Percentiles rank a stretch among this genome's conserved stretches.
Conservation (phyloP, 2,888 invertebrate species). For the Seira musarum region DNA sequence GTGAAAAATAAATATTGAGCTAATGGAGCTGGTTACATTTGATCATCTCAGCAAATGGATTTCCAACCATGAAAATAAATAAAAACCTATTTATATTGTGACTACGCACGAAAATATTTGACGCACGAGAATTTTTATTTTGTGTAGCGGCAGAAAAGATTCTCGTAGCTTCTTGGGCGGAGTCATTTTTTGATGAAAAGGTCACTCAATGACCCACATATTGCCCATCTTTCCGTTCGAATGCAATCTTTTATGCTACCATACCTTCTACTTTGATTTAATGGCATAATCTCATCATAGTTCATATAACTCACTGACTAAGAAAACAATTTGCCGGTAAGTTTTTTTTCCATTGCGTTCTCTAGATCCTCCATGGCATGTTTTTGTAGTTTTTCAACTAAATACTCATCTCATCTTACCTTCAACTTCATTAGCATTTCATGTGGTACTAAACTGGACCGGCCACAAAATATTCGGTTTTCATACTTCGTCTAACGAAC, state of each 20-base stretch:
- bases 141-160: too few relatives aligned
- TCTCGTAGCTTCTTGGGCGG: slow-evolving; percentile 21
- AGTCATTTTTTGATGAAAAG: slow-evolving; percentile 41
- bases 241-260: not conserved
- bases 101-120: too few relatives aligned
- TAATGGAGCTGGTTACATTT: slow-evolving; percentile 32
- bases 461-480: not conserved
- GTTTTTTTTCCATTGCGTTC: too few relatives aligned
- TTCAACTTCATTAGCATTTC: slow-evolving; percentile 9
- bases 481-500: not conserved
- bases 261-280: not conserved
- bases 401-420: not conserved
- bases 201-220: slow-evolving; percentile 44
- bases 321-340: too few relatives aligned
- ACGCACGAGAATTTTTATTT: too few relatives aligned
- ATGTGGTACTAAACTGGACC: not conserved
- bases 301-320: too few relatives aligned
- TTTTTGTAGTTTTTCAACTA: not conserved
- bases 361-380: too few relatives aligned
- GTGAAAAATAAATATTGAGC: slow-evolving; percentile 22
- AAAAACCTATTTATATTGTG: too few relatives aligned
- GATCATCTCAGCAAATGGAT: too few relatives aligned
- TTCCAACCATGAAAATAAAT: too few relatives aligned
- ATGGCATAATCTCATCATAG: too few relatives aligned
- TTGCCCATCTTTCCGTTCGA: not conserved